Evolutionary conservation across 2,888 invertebrate genomes (phyloP).

Genomic region (Ornithoptera priamus): DNA sequence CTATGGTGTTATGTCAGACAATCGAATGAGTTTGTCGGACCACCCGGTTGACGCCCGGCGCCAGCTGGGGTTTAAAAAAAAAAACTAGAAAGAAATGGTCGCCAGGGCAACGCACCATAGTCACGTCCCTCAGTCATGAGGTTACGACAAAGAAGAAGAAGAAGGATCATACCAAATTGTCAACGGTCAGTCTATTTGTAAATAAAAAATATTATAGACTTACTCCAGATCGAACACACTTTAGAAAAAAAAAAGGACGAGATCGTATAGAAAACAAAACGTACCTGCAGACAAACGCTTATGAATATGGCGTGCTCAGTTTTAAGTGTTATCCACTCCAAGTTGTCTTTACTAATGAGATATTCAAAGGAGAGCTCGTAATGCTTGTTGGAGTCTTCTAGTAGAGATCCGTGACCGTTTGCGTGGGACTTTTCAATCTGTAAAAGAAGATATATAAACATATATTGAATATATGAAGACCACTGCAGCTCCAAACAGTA

Average conservation of each 20-base stretch:
- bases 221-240: neutral
- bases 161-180: too few relatives aligned
- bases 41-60: too few relatives aligned
- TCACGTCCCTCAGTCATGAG: too few relatives aligned
- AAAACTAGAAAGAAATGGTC: too few relatives aligned
- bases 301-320: conserved; percentile 97
- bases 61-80: too few relatives aligned
- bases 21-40: too few relatives aligned
- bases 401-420: conserved; percentile 63
- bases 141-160: too few relatives aligned
- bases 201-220: neutral
- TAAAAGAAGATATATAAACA: conserved; percentile 30
- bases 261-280: neutral
- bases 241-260: neutral
- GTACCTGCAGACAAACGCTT: conserved; percentile 92
- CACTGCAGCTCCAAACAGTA: too few relatives aligned
- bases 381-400: conserved; percentile 70
- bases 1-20: too few relatives aligned
- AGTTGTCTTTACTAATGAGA: conserved; percentile 92
- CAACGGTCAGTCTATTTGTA: too few relatives aligned
- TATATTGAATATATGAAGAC: neutral
- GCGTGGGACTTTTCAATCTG: conserved; percentile 58
- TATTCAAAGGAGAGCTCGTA: conserved; percentile 97
- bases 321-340: conserved; percentile 95
- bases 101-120: too few relatives aligned